Conservation (phyloP, 1,140 invertebrate species). For the Zeugodacus cucurbitae region DNA sequence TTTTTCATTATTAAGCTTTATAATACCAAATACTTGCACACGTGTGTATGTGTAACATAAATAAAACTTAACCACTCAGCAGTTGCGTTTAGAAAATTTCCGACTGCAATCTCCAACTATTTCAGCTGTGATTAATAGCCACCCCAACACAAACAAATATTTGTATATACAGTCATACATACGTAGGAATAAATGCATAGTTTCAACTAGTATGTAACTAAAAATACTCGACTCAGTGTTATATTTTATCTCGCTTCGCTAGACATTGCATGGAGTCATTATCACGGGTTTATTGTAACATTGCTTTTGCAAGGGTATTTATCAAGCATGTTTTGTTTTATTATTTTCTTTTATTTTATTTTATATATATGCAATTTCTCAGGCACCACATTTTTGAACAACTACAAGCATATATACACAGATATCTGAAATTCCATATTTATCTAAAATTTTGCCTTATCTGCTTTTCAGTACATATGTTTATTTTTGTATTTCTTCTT, state of each 20-base stretch:
- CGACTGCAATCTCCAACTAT: background rate
- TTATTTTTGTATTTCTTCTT: background rate
- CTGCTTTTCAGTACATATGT: background rate
- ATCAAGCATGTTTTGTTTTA: background rate
- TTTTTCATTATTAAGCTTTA: too few species aligned
- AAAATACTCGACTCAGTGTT: background rate
- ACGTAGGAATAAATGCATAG: background rate
- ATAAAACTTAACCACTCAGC: background rate
- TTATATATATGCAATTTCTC: background rate
- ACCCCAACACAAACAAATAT: background rate
- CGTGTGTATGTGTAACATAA: background rate
- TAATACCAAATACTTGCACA: background rate
- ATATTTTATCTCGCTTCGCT: background rate
- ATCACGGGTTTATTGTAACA: background rate
- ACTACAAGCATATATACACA: background rate
- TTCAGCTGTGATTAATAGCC: background rate
- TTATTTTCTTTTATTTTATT: background rate
- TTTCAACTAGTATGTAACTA: background rate
- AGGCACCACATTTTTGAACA: background rate
- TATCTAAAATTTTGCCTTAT: background rate
- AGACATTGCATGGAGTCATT: background rate
- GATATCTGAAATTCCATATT: background rate
- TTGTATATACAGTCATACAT: background rate
- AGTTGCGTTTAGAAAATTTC: background rate
- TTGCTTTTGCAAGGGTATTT: background rate